Evolutionary conservation across 2,797 vertebrate species (phyloP).

Genomic region (Pipistrellus pygmaeus): DNA sequence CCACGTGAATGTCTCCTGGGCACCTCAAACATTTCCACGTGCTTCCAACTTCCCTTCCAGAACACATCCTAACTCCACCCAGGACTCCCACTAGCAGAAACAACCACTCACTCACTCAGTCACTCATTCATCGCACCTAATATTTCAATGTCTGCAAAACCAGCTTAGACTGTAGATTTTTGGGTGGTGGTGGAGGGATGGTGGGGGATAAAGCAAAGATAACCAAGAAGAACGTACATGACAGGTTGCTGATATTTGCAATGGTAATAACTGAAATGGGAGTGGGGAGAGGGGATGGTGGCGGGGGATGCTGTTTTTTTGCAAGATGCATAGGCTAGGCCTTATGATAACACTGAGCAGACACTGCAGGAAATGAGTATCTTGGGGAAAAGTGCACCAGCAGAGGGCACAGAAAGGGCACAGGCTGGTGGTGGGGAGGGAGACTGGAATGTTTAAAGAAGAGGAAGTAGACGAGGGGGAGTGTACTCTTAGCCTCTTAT

Average conservation of each 20-base stretch:
- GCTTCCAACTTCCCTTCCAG: not conserved
- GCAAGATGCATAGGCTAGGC: not conserved
- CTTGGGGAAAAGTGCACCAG: not conserved
- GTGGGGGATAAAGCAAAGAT: not conserved
- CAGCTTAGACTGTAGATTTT: not conserved
- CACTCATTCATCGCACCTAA: not conserved
- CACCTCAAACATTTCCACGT: not conserved
- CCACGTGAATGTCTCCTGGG: not conserved
- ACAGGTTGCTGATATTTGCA: not conserved
- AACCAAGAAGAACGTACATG: not conserved
- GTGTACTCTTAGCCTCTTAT: accelerated
- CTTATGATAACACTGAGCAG: not conserved
- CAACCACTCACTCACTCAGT: too few species aligned
- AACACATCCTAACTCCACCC: not conserved
- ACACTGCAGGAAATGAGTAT: not conserved
- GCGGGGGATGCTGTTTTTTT: not conserved
- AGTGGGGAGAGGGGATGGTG: not conserved
- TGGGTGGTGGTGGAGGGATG: not conserved
- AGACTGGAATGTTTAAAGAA: not conserved
- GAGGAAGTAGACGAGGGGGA: not conserved
- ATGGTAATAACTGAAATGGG: not conserved
- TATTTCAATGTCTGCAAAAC: not conserved
- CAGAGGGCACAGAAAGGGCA: not conserved
- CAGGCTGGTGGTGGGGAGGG: not conserved
- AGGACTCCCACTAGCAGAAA: not conserved